phyloP scores from a whole-genome alignment of 1,140 invertebrate genomes.

The Drosophila tristis region DNA sequence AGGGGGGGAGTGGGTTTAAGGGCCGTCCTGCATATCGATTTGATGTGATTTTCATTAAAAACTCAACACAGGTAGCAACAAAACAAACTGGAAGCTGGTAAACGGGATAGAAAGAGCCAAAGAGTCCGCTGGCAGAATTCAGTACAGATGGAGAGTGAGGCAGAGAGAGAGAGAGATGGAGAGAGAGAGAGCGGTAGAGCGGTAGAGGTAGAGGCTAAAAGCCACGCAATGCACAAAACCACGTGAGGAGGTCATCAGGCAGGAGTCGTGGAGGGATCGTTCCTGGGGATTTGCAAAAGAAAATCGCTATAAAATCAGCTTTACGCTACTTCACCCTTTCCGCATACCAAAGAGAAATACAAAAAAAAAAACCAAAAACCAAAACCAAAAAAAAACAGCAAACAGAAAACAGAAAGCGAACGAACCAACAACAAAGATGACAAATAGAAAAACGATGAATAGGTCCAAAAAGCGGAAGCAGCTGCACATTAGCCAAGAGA shows the following conservation, averaged over 20 bases:
- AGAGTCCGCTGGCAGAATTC: no score
- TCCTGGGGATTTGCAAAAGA: slow-evolving; percentile 31
- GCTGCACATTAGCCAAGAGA: slow-evolving; percentile 50
- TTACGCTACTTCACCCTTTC: slow-evolving; percentile 9
- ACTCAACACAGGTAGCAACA: slow-evolving; percentile 64
- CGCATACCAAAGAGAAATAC: slow-evolving; percentile 1
- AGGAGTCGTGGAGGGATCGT: slow-evolving; percentile 1
- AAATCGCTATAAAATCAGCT: slow-evolving; percentile 71
- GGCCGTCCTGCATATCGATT: slow-evolving; percentile 69
- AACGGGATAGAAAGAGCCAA: neutral
- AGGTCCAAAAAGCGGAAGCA: slow-evolving; percentile 44
- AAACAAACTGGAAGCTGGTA: slow-evolving; percentile 34
- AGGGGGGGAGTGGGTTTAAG: slow-evolving; percentile 32
- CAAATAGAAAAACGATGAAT: slow-evolving; percentile 48
- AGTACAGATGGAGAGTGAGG: no score
- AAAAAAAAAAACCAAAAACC: neutral
- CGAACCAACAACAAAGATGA: slow-evolving; percentile 30
- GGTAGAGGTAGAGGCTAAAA: slow-evolving; percentile 35
- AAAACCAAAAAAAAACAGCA: neutral
- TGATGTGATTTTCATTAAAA: slow-evolving; percentile 81
- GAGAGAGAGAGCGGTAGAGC: slow-evolving; percentile 12
- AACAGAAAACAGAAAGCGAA: neutral
- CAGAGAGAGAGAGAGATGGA: neutral
- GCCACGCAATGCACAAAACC: slow-evolving; percentile 51
- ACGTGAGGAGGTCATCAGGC: slow-evolving; percentile 34